phyloP scores from a whole-genome alignment of 2,888 invertebrate species.

The Cyaniris semiargus region DNA sequence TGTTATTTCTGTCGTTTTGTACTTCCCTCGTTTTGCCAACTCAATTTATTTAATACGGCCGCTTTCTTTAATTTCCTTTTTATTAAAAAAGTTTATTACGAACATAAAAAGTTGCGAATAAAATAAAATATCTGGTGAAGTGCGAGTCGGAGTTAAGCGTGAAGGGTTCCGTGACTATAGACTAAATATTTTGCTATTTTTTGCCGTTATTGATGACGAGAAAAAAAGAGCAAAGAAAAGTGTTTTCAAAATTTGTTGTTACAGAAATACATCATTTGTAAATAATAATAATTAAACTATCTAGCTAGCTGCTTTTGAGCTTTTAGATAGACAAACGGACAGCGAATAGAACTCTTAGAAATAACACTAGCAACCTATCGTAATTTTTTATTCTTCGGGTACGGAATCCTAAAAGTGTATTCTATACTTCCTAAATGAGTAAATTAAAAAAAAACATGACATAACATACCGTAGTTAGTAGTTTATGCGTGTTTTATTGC shows the following conservation, averaged over 20 bases:
- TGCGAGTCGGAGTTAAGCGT: not conserved
- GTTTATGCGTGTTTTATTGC: not conserved
- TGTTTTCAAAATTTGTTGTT: no score
- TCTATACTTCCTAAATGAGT: not conserved
- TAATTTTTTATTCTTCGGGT: not conserved
- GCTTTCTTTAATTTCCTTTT: not conserved
- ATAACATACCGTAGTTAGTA: constrained; percentile 4
- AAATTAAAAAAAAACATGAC: not conserved
- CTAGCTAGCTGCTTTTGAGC: no score
- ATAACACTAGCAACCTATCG: no score
- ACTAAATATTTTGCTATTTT: no score
- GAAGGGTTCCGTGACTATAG: not conserved
- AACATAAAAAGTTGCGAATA: constrained; percentile 3
- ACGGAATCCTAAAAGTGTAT: not conserved
- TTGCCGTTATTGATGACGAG: no score
- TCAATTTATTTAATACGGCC: not conserved
- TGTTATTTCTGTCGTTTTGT: not conserved
- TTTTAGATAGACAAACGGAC: no score
- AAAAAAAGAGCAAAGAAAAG: no score
- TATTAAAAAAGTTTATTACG: constrained; percentile 16
- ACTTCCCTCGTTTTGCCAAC: constrained; percentile 4
- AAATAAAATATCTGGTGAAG: not conserved
- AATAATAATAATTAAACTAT: no score
- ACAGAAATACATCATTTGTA: no score
- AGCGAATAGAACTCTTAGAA: no score